A percentile compares a stretch with the other conserved stretches of the same genome.
phyloP scores from a whole-genome alignment of 2,797 vertebrate genomes.

The Hippopotamyrus pictus region DNA sequence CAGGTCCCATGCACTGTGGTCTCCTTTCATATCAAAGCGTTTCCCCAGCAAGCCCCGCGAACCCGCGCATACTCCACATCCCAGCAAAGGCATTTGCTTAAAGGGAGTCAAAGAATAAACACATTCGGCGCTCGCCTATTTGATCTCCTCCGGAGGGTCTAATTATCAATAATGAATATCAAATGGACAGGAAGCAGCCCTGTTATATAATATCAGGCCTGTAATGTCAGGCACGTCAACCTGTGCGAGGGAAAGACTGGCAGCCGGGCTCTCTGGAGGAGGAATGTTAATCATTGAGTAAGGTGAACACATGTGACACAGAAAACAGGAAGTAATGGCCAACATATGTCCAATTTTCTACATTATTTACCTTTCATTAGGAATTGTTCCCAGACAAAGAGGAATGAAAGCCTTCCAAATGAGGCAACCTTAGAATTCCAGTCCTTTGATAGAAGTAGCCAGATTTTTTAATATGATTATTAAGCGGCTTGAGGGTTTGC shows the following conservation, averaged over 20 bases:
- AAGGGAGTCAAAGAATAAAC: conserved; percentile 19
- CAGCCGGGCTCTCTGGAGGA: conserved; percentile 43
- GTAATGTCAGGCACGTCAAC: conserved; percentile 49
- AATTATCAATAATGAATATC: conserved; percentile 49
- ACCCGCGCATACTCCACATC: conserved; percentile 21
- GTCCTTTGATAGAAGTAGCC: conserved; percentile 2
- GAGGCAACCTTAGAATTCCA: neutral
- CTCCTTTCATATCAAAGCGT: neutral
- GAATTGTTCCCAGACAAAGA: conserved; percentile 29
- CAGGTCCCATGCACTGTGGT: neutral
- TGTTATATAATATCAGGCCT: conserved; percentile 38
- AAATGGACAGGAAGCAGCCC: conserved; percentile 53
- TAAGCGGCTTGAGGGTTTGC: neutral
- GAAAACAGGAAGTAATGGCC: conserved; percentile 54
- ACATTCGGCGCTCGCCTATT: conserved; percentile 17
- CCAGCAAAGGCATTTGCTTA: conserved; percentile 32
- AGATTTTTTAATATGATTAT: conserved; percentile 12
- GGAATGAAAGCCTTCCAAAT: neutral
- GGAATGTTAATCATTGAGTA: conserved; percentile 41
- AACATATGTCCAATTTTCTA: conserved; percentile 54
- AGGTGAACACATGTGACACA: conserved; percentile 45
- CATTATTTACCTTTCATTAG: conserved; percentile 53
- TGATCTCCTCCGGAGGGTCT: conserved; percentile 46
- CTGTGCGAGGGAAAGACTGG: conserved; percentile 39
- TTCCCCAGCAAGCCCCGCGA: conserved; percentile 27